Conservation (phyloP, 2,888 invertebrate species). For the Pocota personata region DNA sequence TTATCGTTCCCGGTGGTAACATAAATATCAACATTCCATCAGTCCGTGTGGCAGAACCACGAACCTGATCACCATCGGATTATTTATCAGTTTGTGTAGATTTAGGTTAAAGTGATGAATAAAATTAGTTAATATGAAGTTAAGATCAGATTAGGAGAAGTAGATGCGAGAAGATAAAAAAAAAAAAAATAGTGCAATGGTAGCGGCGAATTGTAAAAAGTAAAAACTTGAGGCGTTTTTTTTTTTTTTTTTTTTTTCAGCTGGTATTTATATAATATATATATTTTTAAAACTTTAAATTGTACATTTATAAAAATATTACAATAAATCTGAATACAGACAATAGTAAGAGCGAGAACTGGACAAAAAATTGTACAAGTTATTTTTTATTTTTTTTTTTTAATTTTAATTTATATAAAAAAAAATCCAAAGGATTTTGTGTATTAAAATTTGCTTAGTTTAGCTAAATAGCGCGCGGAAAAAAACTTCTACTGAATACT, state of each 20-base stretch:
- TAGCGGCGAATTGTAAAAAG: background rate
- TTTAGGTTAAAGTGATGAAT: background rate
- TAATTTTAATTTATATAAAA: background rate
- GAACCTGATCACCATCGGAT: background rate
- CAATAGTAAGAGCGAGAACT: slow-evolving; percentile 49
- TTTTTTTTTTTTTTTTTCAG: too few relatives aligned
- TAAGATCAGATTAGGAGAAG: background rate
- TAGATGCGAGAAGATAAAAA: background rate
- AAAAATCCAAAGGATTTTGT: slow-evolving; percentile 35
- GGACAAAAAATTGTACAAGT: slow-evolving; percentile 61
- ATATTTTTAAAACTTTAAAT: slow-evolving; percentile 57
- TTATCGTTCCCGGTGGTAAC: background rate
- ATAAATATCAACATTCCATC: background rate
- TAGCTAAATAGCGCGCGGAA: slow-evolving; percentile 33
- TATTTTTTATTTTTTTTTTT: slow-evolving; percentile 9
- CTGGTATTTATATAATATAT: slow-evolving; percentile 33
- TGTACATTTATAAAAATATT: slow-evolving; percentile 72
- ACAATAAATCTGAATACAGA: slow-evolving; percentile 72
- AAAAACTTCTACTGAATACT: slow-evolving; percentile 25
- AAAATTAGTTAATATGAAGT: slow-evolving; percentile 16
- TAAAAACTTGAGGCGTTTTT: slow-evolving; percentile 29
- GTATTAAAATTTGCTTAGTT: slow-evolving; percentile 45
- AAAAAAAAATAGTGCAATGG: slow-evolving; percentile 9
- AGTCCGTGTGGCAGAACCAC: background rate
- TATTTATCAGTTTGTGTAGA: background rate